A percentile compares a stretch with the other conserved stretches of the same genome.
Evolutionary conservation across 2,888 invertebrate species (phyloP).

Genomic region (Dioctria linearis): DNA sequence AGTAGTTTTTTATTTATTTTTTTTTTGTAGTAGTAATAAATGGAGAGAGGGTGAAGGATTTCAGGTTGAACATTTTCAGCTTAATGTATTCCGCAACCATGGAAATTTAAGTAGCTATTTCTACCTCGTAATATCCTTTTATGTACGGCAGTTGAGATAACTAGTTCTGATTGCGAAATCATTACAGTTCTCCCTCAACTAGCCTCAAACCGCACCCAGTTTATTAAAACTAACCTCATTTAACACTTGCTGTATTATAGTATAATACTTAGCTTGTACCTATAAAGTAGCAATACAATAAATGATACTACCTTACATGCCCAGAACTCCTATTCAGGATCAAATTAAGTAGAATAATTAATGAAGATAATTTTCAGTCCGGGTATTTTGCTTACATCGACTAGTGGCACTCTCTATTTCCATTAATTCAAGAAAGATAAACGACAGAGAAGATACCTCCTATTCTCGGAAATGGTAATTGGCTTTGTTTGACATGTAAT

Average conservation of each 20-base stretch:
- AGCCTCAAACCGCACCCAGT: background rate
- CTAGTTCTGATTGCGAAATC: conserved; percentile 6
- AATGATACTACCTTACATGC: background rate
- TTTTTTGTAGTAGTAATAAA: conserved; percentile 33
- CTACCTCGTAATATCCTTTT: background rate
- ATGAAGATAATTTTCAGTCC: conserved; percentile 38
- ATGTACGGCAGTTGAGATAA: background rate
- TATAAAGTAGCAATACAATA: background rate
- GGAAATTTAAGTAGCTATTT: background rate
- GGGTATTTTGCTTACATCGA: background rate
- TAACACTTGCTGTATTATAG: conserved; percentile 1
- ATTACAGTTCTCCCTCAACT: background rate
- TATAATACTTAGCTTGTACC: too few species aligned
- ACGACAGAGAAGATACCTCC: conserved; percentile 25
- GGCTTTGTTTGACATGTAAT: conserved; percentile 38
- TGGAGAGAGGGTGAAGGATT: conserved; percentile 15
- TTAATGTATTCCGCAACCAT: background rate
- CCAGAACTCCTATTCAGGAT: background rate
- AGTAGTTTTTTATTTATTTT: conserved; percentile 6
- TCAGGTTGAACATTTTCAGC: background rate
- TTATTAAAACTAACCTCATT: conserved; percentile 18
- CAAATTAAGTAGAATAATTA: conserved; percentile 36
- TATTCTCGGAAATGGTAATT: background rate
- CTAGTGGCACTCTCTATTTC: conserved; percentile 1
- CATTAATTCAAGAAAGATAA: conserved; percentile 46